Base-by-base conservation (phyloP, 2,797 vertebrate species). In the Gorsachius magnificus region DNA sequence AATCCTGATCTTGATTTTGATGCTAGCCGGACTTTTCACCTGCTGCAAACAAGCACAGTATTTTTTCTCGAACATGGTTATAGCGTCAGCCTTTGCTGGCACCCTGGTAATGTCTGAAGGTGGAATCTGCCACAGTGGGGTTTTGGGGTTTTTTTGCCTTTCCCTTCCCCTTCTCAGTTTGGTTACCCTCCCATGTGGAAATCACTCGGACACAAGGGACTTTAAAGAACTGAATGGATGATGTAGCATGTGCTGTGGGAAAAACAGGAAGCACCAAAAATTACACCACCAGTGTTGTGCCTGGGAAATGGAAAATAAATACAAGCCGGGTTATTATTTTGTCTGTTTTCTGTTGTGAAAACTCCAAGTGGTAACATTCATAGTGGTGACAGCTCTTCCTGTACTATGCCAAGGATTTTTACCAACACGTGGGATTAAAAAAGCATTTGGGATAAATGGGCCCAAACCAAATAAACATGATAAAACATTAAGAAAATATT, bases 1-100 rank as follows among this genome's bases (percentile, higher is more conserved):
- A 97, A 91, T 98, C 98, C 70, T 99, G 97, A 97, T 31, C 24
- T 21, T 46, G 19, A 26, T 46, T 83, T 68, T 83, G 41, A 29
- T 75, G 71, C 22, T 36, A 75, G 33, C n/a, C 58, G 57, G 33
- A 65, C 74, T 91, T 88, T 88, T 24, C 13, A 60, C 29, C 38
- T 80, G 19, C 70, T 83, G 57, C 4, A 4, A 58, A 43, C 18
- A 48, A 75, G 29, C 28, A 14, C 1, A 9, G 8, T 43, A 4
- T 17, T 77, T 77, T 53, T 75, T 20, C 33, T 60, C 64, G 36
- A 82, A 35, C 8, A 5, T 48, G 41, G n/a, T 70, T 89, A 13
- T 18, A 68, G 16, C 9, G 45, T 22, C 6, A 24, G 74, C 36
- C 54, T 81, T 84, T 63, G 26, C 58, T 66, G 84, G 50, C 33